Base-by-base conservation (phyloP, 2,888 invertebrate genomes). In the Odontocerum albicorne region DNA sequence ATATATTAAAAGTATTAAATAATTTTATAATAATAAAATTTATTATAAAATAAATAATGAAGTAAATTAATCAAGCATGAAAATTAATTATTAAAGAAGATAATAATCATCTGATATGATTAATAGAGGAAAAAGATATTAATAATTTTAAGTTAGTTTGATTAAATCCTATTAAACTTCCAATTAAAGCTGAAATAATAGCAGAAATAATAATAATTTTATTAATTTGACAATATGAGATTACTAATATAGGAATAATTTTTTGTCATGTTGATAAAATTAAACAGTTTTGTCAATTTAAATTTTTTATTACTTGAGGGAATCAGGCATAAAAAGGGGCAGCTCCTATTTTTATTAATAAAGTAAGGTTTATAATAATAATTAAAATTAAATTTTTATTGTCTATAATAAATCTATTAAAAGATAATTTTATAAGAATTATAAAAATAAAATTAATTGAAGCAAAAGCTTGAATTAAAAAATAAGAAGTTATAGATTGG, bases 41-140 rank as follows among this genome's bases (percentile, higher is more conserved):
- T 68, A 80, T 66, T 64, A 79, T 69, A 16, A 67, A 65, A 69
- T 80, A 81, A 63, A 75, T 66, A 36, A 67, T 4, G 65, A 77
- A 73, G 67, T 71, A 72, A 77, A 40, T 40, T 40, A 40, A 20
- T 20, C 3, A 4, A 20, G n/a, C 8, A 21, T 40, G 19, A 21
- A 8, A 72, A 62, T 69, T 76, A 63, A 74, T 72, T 67, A 73
- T 65, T 65, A 79, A 66, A 0, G 73, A 65, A 19, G 68, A 64
- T 62, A 81, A 40, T 70, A 82, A 76, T 77, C 84, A 85, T 0
- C 81, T 73, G 70, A 83, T 67, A 66, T 85, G 83, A 68, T 82
- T 83, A 72, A 85, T 82, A 0, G 84, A 84, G 0, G 84, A 85
- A 66, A 75, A 84, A 35, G 79, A 71, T 74, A 84, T 67, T 68